phyloP scores from a whole-genome alignment of 1,140 invertebrate genomes.

The Rhyacophila brunnea region DNA sequence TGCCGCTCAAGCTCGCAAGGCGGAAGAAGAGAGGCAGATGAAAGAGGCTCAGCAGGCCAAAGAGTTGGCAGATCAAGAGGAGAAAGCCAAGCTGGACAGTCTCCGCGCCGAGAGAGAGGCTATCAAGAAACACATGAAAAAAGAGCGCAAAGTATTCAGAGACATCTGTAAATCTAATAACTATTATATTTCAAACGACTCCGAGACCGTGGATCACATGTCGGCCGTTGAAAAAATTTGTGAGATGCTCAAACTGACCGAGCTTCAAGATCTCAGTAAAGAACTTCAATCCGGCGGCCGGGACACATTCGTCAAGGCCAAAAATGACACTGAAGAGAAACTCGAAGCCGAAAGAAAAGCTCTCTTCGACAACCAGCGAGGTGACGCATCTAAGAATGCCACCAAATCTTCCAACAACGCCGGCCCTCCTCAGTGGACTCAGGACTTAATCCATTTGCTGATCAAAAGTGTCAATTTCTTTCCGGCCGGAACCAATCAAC shows the following conservation, averaged over 20 bases:
- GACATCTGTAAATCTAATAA: constrained; percentile 85
- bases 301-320: constrained; percentile 63
- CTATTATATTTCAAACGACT: constrained; percentile 75
- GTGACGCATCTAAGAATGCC: constrained; percentile 43
- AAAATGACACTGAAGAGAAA: constrained; percentile 70
- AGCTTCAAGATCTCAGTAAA: constrained; percentile 77
- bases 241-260: constrained; percentile 69
- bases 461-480: constrained; percentile 97
- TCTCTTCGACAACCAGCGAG: constrained; percentile 56
- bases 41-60: constrained; percentile 74
- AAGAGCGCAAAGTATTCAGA: constrained; percentile 82
- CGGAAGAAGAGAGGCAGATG: constrained; percentile 75
- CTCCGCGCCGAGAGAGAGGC: constrained; percentile 85
- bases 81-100: constrained; percentile 74
- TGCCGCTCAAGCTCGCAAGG: constrained; percentile 76
- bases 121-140: constrained; percentile 78
- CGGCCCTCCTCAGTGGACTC: constrained; percentile 67
- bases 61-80: constrained; percentile 79
- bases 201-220: constrained; percentile 80
- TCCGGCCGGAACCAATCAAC: constrained; percentile 91
- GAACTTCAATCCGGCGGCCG: constrained; percentile 65
- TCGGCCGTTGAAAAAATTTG: constrained; percentile 88
- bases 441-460: constrained; percentile 80
- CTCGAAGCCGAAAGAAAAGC: constrained; percentile 73
- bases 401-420: constrained; percentile 48